Evolutionary conservation across 2,113 vertebrate species (phyloP).

Genomic region (Rhinichthys klamathensis): DNA sequence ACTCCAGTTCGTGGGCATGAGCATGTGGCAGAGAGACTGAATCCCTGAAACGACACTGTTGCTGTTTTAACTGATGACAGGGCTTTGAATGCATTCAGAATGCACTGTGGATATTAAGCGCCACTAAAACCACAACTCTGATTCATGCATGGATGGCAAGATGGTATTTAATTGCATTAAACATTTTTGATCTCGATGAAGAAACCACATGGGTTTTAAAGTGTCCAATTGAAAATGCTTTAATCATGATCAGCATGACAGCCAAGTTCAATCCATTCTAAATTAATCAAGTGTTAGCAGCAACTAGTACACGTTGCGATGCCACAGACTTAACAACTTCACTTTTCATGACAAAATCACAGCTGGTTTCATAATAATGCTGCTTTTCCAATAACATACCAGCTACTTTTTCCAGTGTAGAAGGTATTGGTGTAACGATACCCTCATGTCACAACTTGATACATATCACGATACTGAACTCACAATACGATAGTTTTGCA

Average conservation of each 20-base stretch:
- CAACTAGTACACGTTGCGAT: background rate
- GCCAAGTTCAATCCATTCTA: conserved; percentile 3
- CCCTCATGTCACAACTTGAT: no score
- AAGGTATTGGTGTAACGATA: no score
- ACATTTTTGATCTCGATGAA: conserved; percentile 11
- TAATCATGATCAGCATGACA: conserved; percentile 11
- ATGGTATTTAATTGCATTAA: conserved; percentile 22
- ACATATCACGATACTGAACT: no score
- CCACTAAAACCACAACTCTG: conserved; percentile 41
- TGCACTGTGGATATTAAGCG: conserved; percentile 23
- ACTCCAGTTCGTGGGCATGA: conserved; percentile 24
- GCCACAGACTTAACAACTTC: background rate
- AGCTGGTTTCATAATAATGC: background rate
- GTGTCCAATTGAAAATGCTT: conserved; percentile 14
- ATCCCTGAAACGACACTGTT: conserved; percentile 34
- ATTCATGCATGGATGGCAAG: conserved; percentile 20
- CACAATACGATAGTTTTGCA: no score
- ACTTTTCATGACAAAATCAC: background rate
- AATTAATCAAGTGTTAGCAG: background rate
- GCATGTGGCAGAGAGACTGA: conserved; percentile 2
- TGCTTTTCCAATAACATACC: background rate
- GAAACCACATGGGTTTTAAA: conserved; percentile 29
- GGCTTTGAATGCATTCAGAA: conserved; percentile 22
- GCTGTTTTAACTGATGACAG: conserved; percentile 9
- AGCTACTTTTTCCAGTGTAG: background rate